phyloP scores from a whole-genome alignment of 2,797 vertebrate genomes.

The Poecilia gillii region DNA sequence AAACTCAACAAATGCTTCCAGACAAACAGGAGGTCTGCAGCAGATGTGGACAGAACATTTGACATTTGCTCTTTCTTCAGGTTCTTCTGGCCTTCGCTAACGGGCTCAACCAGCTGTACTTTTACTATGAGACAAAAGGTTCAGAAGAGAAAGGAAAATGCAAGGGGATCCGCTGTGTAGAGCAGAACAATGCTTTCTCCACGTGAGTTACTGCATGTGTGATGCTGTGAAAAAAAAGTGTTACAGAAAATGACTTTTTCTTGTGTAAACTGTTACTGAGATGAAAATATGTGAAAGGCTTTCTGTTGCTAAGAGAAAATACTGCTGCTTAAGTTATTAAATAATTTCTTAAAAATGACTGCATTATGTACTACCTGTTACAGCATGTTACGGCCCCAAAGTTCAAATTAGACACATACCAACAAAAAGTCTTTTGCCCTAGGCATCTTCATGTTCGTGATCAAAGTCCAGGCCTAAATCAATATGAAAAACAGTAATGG shows the following conservation, averaged over 20 bases:
- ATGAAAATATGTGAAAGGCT: slow-evolving; percentile 25
- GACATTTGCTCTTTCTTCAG: slow-evolving; percentile 40
- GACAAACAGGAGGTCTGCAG: neutral
- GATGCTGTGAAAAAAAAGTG: slow-evolving; percentile 16
- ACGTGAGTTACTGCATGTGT: slow-evolving; percentile 86
- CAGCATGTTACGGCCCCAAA: neutral
- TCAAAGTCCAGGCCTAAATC: neutral
- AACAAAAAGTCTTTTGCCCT: neutral
- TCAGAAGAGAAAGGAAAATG: slow-evolving; percentile 80
- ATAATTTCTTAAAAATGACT: neutral
- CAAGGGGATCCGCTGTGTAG: slow-evolving; percentile 95
- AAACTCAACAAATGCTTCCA: slow-evolving; percentile 19
- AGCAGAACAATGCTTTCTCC: slow-evolving; percentile 98
- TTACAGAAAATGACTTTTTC: neutral
- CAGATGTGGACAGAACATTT: neutral
- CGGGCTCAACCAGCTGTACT: slow-evolving; percentile 97
- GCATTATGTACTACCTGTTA: neutral
- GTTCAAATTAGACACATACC: neutral
- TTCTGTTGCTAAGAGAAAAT: slow-evolving; percentile 25
- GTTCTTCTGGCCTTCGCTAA: slow-evolving; percentile 96
- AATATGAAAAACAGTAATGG: neutral
- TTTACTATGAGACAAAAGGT: slow-evolving; percentile 92
- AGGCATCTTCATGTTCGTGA: neutral
- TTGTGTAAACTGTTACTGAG: neutral
- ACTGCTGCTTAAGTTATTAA: neutral